These are phyloP conservation scores for Artemisiospiza belli DNA, from an alignment of 2,113 vertebrate species.

Conservation along the genomic window DNA sequence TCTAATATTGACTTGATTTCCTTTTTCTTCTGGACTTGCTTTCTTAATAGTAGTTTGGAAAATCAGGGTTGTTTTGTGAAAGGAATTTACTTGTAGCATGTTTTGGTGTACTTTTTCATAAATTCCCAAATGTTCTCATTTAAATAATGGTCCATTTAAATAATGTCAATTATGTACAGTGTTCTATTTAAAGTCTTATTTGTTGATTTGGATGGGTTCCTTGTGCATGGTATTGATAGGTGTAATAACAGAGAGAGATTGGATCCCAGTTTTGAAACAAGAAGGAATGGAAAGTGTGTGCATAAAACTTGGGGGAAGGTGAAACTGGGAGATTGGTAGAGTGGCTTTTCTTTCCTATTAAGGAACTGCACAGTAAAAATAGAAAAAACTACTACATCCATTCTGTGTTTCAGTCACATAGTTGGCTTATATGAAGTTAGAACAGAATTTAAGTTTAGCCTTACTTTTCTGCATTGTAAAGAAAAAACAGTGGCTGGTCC, in stretches of 20 bases:
- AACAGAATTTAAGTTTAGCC: not conserved
- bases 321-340: not conserved
- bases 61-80: not conserved
- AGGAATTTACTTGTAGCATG: not conserved
- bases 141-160: not conserved
- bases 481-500: not conserved
- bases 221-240: not conserved
- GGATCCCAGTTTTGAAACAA: not conserved
- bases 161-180: not conserved
- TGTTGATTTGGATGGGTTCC: not conserved
- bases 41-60: not conserved
- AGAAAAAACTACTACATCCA: not conserved
- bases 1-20: not conserved
- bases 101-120: not conserved
- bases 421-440: not conserved
- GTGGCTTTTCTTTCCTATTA: not conserved
- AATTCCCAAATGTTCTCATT: not conserved
- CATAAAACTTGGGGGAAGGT: not conserved
- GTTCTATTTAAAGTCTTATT: not conserved
- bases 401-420: not conserved
- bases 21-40: not conserved
- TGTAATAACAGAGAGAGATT: not conserved
- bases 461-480: not conserved
- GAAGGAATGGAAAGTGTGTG: not conserved
- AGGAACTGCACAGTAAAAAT: not conserved